Conservation (phyloP, 1,140 invertebrate species). For the Heliconius congener region DNA sequence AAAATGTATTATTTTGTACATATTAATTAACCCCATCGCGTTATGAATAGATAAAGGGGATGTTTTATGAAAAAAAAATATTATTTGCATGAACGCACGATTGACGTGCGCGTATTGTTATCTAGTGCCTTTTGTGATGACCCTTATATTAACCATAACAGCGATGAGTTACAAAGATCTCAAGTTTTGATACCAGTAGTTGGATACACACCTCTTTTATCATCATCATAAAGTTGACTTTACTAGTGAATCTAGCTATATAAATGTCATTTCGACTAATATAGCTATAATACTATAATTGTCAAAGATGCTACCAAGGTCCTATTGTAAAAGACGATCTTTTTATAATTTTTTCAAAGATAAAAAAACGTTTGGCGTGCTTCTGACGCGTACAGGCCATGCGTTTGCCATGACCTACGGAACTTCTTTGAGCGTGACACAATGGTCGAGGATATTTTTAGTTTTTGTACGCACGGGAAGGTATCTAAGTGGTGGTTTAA, state of each 20-base stretch:
- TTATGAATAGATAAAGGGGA: conserved; percentile 74
- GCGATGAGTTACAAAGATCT: conserved; percentile 50
- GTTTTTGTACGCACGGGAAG: conserved; percentile 77
- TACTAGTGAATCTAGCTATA: conserved; percentile 42
- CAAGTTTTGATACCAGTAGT: conserved; percentile 44
- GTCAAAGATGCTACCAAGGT: conserved; percentile 80
- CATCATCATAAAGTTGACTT: conserved; percentile 61
- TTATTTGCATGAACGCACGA: conserved; percentile 81
- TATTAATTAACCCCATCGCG: conserved; percentile 81
- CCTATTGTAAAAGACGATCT: conserved; percentile 74
- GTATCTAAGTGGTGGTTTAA: conserved; percentile 80
- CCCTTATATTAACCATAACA: conserved; percentile 75
- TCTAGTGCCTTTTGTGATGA: conserved; percentile 80
- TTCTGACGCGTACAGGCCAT: conserved; percentile 76
- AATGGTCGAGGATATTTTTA: conserved; percentile 79
- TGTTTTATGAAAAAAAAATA: conserved; percentile 72
- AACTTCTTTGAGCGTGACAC: conserved; percentile 78
- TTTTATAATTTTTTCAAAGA: conserved; percentile 79
- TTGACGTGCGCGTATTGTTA: conserved; percentile 79
- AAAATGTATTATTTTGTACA: conserved; percentile 78
- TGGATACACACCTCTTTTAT: conserved; percentile 51
- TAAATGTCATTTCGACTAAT: conserved; percentile 54
- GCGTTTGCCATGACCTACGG: conserved; percentile 77
- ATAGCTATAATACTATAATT: conserved; percentile 76
- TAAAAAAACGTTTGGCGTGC: conserved; percentile 81